Base-by-base conservation (phyloP, 64 coral and sea anemone species). In the Anthopleura sola region DNA sequence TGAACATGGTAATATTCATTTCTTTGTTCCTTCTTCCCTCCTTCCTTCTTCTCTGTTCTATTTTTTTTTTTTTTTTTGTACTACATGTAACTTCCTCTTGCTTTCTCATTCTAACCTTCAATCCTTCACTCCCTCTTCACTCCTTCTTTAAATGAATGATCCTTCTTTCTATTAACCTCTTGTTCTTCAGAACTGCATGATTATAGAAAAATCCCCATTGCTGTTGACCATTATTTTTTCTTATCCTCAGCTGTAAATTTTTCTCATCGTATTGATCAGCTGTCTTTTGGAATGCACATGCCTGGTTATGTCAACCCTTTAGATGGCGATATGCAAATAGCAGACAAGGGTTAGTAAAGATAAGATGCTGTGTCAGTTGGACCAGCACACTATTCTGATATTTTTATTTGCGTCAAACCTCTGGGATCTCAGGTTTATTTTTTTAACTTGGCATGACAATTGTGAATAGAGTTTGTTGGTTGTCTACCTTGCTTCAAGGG, bases 261-360 rank as follows among this genome's bases (percentile, higher is more conserved):
- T 76, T 95, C 92, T 24, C 97, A 99, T 62, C 93, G 97, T 38
- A 99, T 99, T 86, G 93, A 99, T 68, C 68, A 85, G 17, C 60
- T 99, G 10, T 99, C 97, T 1, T 99, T 99, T 90, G 97, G 97
- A 29, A 23, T 80, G 0, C 79, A 88, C 28, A 84, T 90, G 23
- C 87, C 97, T 83, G 97, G 97, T 3, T 84, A 92, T 68, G 79
- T 99, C 5, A 92, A 89, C 47, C 93, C 97, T 18, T 85, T 99
- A 51, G 93, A 99, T 86, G 97, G 97, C 3, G 97, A 99, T 50
- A 85, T 99, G 86, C 90, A 92, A 24, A 58, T 81, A 6, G 90
- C 97, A 36, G 87, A 83, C 6, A 90, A 95, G 39, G 75, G 97
- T 95, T 60, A 88, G 93, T 87, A 26, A 44, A 44, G 40, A 6